Percentiles rank a stretch among this genome's conserved stretches.
Conservation (phyloP, 2,888 invertebrate species). For the Pheosia gnoma region DNA sequence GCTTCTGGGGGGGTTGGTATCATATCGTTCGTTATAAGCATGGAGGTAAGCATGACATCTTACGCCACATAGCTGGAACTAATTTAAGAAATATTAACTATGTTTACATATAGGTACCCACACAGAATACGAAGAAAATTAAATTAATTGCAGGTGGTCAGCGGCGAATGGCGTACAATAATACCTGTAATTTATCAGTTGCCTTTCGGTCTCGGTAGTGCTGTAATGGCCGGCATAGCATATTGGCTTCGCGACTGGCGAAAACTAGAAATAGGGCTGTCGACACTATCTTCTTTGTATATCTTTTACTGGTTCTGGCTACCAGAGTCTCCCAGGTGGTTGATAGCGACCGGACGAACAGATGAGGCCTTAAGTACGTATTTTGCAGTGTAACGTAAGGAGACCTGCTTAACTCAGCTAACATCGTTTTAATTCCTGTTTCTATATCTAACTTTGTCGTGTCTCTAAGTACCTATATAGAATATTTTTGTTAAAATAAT, state of each 20-base stretch:
- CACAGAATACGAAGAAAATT: background rate
- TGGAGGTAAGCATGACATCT: conserved; percentile 71
- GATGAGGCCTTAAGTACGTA: conserved; percentile 70
- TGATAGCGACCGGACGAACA: conserved; percentile 80
- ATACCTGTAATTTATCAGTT: conserved; percentile 86
- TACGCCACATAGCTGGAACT: background rate
- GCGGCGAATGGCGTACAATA: conserved; percentile 85
- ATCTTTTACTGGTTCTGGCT: conserved; percentile 77
- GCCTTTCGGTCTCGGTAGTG: conserved; percentile 85
- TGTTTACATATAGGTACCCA: background rate
- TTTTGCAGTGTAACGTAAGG: background rate
- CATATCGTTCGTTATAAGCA: conserved; percentile 87
- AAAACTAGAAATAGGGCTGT: conserved; percentile 81
- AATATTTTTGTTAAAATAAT: too few relatives aligned
- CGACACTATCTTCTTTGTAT: conserved; percentile 77
- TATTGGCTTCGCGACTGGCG: conserved; percentile 86
- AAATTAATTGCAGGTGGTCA: conserved; percentile 70
- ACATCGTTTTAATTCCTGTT: too few relatives aligned
- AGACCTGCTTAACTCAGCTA: too few relatives aligned
- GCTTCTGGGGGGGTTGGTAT: conserved; percentile 86
- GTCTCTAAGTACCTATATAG: too few relatives aligned
- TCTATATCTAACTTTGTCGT: too few relatives aligned
- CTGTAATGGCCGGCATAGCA: conserved; percentile 82
- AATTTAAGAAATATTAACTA: too few relatives aligned
- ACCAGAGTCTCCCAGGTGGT: conserved; percentile 86